Conservation (phyloP, 2,113 vertebrate genomes). For the Gymnogyps californianus region DNA sequence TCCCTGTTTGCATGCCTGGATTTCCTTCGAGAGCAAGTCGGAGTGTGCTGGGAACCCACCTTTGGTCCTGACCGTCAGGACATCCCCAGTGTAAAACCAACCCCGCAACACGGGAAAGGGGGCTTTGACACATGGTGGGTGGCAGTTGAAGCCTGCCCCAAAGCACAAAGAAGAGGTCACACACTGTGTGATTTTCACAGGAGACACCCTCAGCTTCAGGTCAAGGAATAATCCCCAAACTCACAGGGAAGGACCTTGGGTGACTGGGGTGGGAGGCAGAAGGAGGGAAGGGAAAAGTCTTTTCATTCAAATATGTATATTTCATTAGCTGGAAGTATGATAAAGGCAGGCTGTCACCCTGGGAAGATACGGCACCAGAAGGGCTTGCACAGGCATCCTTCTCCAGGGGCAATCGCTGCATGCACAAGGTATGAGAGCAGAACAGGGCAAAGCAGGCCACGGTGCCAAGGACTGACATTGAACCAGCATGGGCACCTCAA, state of each 20-base stretch:
- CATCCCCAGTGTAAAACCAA: not conserved
- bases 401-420: not conserved
- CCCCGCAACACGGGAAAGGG: not conserved
- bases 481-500: not conserved
- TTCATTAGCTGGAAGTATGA: not conserved
- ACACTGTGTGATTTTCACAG: not conserved
- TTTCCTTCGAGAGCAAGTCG: not conserved
- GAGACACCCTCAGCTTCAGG: not conserved
- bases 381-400: not conserved
- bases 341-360: not conserved
- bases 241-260: not conserved
- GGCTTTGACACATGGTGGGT: not conserved
- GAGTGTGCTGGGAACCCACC: not conserved
- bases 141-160: not conserved
- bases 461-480: not conserved
- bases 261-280: not conserved
- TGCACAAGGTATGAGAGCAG: not conserved
- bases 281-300: not conserved
- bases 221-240: not conserved
- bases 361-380: not conserved
- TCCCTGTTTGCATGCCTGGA: not conserved
- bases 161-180: rapidly evolving
- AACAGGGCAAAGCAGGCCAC: not conserved
- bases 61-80: not conserved
- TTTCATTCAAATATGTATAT: not conserved